These are phyloP conservation scores for Dolichotis patagonum DNA, from an alignment of 2,113 vertebrate genomes.

Conservation along the genomic window DNA sequence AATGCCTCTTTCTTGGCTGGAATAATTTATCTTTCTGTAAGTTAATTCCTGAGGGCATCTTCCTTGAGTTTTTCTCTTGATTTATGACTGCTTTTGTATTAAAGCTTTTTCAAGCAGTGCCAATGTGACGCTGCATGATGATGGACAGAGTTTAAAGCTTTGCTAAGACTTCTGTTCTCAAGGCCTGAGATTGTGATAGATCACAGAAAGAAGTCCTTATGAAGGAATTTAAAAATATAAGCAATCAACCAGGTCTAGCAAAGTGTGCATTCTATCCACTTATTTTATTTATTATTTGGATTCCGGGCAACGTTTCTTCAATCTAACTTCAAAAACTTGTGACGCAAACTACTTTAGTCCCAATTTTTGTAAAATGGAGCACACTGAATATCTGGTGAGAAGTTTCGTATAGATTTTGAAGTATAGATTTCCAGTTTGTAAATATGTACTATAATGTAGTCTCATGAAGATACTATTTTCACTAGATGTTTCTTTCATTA, in stretches of 20 bases:
- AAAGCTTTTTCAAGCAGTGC: slow-evolving; percentile 62
- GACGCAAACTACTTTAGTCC: not conserved
- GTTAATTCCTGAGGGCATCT: slow-evolving; percentile 63
- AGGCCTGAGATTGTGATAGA: slow-evolving; percentile 60
- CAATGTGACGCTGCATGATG: slow-evolving; percentile 68
- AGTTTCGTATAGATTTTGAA: not conserved
- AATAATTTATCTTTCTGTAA: slow-evolving; percentile 66
- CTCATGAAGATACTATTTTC: slow-evolving; percentile 22
- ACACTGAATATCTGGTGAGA: not conserved
- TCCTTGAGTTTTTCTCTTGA: slow-evolving; percentile 57
- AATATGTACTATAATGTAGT: not conserved
- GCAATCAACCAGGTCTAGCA: slow-evolving; percentile 58
- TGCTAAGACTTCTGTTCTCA: slow-evolving; percentile 68
- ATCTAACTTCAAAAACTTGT: slow-evolving; percentile 28
- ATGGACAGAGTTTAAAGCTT: slow-evolving; percentile 76
- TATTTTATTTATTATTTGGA: not conserved
- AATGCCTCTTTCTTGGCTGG: not conserved
- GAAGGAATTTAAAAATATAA: slow-evolving; percentile 76
- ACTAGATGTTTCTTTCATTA: not conserved
- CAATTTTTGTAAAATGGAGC: slow-evolving; percentile 25
- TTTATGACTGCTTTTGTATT: slow-evolving; percentile 63
- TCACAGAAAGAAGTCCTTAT: slow-evolving; percentile 64
- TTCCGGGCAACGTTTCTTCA: slow-evolving; percentile 21
- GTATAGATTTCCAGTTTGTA: not conserved
- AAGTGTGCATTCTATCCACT: slow-evolving; percentile 32